phyloP scores from a whole-genome alignment of 2,888 invertebrate species.

The Oscheius sp. region DNA sequence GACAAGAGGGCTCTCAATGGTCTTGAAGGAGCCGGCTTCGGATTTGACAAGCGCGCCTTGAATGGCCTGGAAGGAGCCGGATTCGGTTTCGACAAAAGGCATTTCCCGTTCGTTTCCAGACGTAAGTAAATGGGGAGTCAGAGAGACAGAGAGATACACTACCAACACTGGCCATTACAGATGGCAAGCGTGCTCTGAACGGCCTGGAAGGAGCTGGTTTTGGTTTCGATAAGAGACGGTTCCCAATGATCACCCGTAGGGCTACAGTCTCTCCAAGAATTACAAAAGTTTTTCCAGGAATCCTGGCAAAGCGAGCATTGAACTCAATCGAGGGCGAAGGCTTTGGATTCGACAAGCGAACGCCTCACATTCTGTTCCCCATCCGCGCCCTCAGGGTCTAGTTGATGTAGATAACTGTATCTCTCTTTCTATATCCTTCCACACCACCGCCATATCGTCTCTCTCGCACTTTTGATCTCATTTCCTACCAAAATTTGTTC shows the following conservation, averaged over 20 bases:
- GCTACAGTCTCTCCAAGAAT: neutral
- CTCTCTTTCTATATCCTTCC: neutral
- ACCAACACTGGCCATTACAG: slow-evolving; percentile 7
- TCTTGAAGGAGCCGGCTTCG: slow-evolving; percentile 40
- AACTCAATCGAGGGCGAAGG: slow-evolving; percentile 50
- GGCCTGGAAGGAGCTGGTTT: slow-evolving; percentile 53
- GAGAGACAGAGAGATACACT: neutral
- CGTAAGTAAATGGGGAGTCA: neutral
- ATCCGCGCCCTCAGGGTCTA: slow-evolving; percentile 26
- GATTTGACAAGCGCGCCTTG: slow-evolving; percentile 52
- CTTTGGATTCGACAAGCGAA: slow-evolving; percentile 56
- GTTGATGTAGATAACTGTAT: neutral
- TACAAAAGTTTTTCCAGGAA: slow-evolving; percentile 6
- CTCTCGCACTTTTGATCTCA: slow-evolving; percentile 7
- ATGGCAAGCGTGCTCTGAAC: slow-evolving; percentile 52
- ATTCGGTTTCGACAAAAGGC: slow-evolving; percentile 57
- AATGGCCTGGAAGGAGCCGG: slow-evolving; percentile 51
- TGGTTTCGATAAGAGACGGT: slow-evolving; percentile 52
- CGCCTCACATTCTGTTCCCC: slow-evolving; percentile 13
- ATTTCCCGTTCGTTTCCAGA: slow-evolving; percentile 1
- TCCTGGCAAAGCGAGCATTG: slow-evolving; percentile 51
- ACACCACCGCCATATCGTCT: slow-evolving; percentile 1
- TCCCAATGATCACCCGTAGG: slow-evolving; percentile 8
- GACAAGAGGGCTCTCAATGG: slow-evolving; percentile 28
- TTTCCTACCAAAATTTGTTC: neutral